Percentiles rank a stretch among this genome's conserved stretches.
These are phyloP conservation scores for Goniozus legneri DNA, from an alignment of 1,140 invertebrate species.

Conservation along the genomic window DNA sequence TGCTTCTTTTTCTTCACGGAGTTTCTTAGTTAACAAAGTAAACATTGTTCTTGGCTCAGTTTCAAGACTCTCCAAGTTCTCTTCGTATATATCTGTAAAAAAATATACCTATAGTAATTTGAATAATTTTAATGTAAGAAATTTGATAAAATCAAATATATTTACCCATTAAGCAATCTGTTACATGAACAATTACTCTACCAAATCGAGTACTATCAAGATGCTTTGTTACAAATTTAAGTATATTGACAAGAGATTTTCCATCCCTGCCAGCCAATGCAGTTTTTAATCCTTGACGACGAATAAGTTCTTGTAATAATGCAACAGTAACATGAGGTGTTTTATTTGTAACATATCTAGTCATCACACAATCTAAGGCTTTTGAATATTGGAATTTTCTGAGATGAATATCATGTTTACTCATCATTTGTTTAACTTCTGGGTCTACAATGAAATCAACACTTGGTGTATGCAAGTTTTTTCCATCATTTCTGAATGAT, in stretches of 20 bases:
- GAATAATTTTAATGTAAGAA: slow-evolving; percentile 4
- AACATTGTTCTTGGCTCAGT: slow-evolving; percentile 61
- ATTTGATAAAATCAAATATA: slow-evolving; percentile 5
- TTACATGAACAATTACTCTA: slow-evolving; percentile 68
- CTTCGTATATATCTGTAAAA: slow-evolving; percentile 63
- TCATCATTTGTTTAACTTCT: slow-evolving; percentile 48
- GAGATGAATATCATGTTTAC: slow-evolving; percentile 68
- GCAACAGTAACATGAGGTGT: slow-evolving; percentile 74
- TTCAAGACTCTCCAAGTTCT: slow-evolving; percentile 56
- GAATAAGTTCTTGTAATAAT: slow-evolving; percentile 79
- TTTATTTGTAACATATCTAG: slow-evolving; percentile 59
- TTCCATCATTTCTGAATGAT: slow-evolving; percentile 55
- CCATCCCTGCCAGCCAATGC: slow-evolving; percentile 69
- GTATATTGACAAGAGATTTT: slow-evolving; percentile 62
- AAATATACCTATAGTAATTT: slow-evolving; percentile 11
- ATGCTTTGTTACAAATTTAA: slow-evolving; percentile 76
- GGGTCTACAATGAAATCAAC: slow-evolving; percentile 58
- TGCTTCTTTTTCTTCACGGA: slow-evolving; percentile 67
- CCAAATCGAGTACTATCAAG: slow-evolving; percentile 73
- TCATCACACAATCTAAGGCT: slow-evolving; percentile 73
- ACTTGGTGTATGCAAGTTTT: slow-evolving; percentile 46
- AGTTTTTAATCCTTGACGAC: slow-evolving; percentile 67
- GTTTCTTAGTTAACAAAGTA: slow-evolving; percentile 57
- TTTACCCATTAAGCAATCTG: slow-evolving; percentile 68
- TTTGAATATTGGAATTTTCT: slow-evolving; percentile 79